Evolutionary conservation across 2,888 invertebrate species (phyloP), one percentile per base, ranked within the genome.

Genomic region (Syrphus vitripennis): DNA sequence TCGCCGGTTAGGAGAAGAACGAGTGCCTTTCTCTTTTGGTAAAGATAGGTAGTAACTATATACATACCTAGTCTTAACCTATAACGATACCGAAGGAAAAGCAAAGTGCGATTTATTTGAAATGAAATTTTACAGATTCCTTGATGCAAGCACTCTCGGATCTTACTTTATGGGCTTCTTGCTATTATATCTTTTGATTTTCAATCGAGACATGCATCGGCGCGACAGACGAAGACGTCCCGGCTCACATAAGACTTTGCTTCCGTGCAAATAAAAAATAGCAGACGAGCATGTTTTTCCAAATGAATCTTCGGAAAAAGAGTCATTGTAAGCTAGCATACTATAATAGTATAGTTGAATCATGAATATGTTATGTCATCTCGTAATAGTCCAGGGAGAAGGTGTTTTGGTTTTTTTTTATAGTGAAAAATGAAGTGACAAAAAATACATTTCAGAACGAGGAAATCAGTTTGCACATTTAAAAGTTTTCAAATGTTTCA

Each of bases 191-290:
- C 69, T 80, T 75, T 50, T 24, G 29, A 79, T 79, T 80, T 80
- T 57, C 63, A 70, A 75, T 83, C 79, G 63, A 79, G 50, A 59
- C 40, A 75, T 59, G 37, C 45, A 63, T 45, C 55, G 76, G 70
- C 63, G 77, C 53, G 42, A 48, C 67, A 42, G n/a, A n/a, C n/a
- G n/a, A n/a, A n/a, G n/a, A 19, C 40, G 74, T 45, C 55, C 69
- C 45, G 79, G 55, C 61, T 69, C 61, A 65, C 80, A 83, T 70
- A 70, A 57, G 45, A 80, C 29, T 83, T 75, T 24, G 83, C 83
- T 83, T 83, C 83, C 83, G 83, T 83, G 63, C 83, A 80, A 83
- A 80, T 80, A 80, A 83, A 19, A 79, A 83, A 74, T n/a, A 80
- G 70, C 75, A 83, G 75, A 83, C 74, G 75, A 79, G 79, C 57